Percentiles rank a stretch among this genome's conserved stretches.
Conservation (phyloP, 1,140 invertebrate species). For the Phortica variegata region DNA sequence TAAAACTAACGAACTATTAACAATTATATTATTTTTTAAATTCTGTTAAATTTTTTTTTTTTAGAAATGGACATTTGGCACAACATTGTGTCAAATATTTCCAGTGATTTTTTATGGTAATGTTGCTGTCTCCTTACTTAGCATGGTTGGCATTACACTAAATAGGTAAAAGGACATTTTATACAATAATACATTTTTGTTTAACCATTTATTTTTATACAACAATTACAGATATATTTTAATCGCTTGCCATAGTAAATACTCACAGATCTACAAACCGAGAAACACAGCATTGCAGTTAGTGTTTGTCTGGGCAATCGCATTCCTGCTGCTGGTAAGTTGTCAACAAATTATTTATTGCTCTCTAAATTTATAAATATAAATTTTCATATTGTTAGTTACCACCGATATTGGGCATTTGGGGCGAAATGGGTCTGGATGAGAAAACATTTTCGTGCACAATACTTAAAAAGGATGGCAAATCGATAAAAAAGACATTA, state of each 20-base stretch:
- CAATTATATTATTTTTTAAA: neutral
- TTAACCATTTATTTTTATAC: neutral
- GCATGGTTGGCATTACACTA: constrained; percentile 86
- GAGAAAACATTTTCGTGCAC: constrained; percentile 80
- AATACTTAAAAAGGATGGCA: constrained; percentile 73
- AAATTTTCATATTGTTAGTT: constrained; percentile 64
- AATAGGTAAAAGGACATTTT: constrained; percentile 67
- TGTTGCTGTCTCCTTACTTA: constrained; percentile 81
- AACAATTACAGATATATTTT: constrained; percentile 70
- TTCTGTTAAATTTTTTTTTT: constrained; percentile 2
- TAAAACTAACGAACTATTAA: neutral
- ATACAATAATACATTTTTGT: constrained; percentile 4
- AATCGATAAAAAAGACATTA: constrained; percentile 82
- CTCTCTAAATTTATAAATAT: neutral
- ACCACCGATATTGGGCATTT: constrained; percentile 76
- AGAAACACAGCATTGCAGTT: constrained; percentile 74
- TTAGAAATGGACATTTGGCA: constrained; percentile 74
- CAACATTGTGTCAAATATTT: constrained; percentile 77
- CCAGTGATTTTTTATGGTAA: constrained; percentile 89
- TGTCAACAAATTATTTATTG: neutral
- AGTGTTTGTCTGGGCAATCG: constrained; percentile 73
- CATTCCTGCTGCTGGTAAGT: constrained; percentile 66
- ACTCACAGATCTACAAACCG: constrained; percentile 72
- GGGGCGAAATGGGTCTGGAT: constrained; percentile 79
- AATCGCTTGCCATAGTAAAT: constrained; percentile 75